Base-by-base conservation (phyloP, 2,888 invertebrate species). In the Andrena praecox region DNA sequence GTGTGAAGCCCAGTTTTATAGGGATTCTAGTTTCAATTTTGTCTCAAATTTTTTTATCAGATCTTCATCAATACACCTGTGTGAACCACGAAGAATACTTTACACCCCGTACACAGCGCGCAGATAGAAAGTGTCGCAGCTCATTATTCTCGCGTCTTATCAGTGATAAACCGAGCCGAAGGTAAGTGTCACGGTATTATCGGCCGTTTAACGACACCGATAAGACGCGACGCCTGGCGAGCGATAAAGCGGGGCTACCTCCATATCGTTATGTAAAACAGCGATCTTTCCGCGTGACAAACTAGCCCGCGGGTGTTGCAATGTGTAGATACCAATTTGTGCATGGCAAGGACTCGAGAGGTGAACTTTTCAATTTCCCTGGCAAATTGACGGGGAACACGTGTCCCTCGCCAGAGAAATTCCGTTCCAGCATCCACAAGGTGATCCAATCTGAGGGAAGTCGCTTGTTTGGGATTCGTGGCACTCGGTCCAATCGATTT, bases 291-390 rank as follows among this genome's bases (percentile, higher is more conserved):
- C 8, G 20, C 8, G 8, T 52, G 20, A 24, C 42, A 56, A 24
- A 56, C 56, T 8, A 56, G 10, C 20, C 10, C 52, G 20, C 20
- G 20, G 31, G 52, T 50, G 52, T 50, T 31, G 64, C 59, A n/a
- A n/a, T 5, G 35, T 5, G 12, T 1, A 1, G 1, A 29, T 29
- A 42, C 42, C 12, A 24, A 59, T 42, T n/a, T 42, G 16, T 16
- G 29, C 24, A n/a, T 5, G 33, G 10, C 29, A n/a, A 42, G 20
- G 16, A 48, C 56, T 42, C 74, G 56, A 63, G 27, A 27, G 12
- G 12, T n/a, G 27, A 60, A 75, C 66, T 73, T 84, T 84, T 70
- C 78, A 56, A 76, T 76, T 59, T 63, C 54, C 27, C 50, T 63
- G 80, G 54, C 27, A 54, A 79, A 59, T 56, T 50, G 54, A 60